Evolutionary conservation across 1,140 invertebrate species (phyloP), one percentile per base, ranked within the genome.

Genomic region (Drosophila quadrilineata): DNA sequence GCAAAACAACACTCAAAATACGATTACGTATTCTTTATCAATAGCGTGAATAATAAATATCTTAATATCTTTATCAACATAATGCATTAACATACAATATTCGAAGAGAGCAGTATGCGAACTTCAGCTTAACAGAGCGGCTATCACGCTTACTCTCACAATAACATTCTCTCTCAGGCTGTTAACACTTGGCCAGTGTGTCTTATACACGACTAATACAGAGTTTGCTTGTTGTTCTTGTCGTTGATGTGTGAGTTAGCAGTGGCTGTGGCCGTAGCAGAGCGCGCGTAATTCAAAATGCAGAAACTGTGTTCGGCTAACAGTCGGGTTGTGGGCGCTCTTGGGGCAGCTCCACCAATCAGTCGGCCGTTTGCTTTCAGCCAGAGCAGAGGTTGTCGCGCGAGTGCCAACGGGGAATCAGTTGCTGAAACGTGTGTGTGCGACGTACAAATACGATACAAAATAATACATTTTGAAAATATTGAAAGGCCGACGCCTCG

Each of bases 361-460:
- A 76, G 71, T 77, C 62, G 64, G 74, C 72, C 33, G 57, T 40
- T 73, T 73, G 49, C 64, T 70, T 57, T 79, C 50, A 62, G 31
- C 33, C 35, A 63, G 64, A 43, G 60, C 41, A 64, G 75, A 59
- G 40, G 75, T 69, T 72, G 68, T 58, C 74, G 75, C 75, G 70
- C 68, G 63, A 45, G 33, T 62, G 46, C 40, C 56, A 28, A 19
- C 38, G 54, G 36, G 9, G 53, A 52, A 50, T n/a, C 3, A 71
- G 48, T 64, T 60, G 59, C 40, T 52, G 10, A 67, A 71, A 60
- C 71, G 75, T 79, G 70, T 53, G n/a, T n/a, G n/a, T 48, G 46
- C 54, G 58, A 56, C 50, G 36, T 5, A 21, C n/a, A 62, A 48
- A n/a, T n/a, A 57, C 24, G 57, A 66, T 62, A 63, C 36, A 24